phyloP scores from a whole-genome alignment of 2,797 vertebrate genomes.

The Lepus oiostolus region DNA sequence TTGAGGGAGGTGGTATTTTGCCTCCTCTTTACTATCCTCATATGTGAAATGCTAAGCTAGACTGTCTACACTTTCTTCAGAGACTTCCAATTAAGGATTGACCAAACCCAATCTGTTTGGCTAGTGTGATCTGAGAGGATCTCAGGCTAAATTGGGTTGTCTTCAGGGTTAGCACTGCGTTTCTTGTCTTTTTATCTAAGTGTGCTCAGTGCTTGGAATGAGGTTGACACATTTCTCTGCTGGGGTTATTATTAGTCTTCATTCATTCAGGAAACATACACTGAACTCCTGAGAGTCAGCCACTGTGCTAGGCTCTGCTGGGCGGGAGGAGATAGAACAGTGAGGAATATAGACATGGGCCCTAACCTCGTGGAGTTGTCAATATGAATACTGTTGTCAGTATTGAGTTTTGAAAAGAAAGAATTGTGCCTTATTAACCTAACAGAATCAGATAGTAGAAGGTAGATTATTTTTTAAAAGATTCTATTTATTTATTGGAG shows the following conservation, averaged over 20 bases:
- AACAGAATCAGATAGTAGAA: background rate
- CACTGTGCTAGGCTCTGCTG: background rate
- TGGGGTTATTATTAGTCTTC: conserved; percentile 53
- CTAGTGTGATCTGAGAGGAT: conserved; percentile 46
- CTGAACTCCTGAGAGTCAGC: conserved; percentile 9
- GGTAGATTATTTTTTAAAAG: background rate
- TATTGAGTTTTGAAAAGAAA: conserved; percentile 61
- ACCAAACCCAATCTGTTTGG: conserved; percentile 44
- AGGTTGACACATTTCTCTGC: conserved; percentile 44
- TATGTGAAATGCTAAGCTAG: conserved; percentile 22
- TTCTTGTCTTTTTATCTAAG: conserved; percentile 54
- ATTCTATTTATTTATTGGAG: no score
- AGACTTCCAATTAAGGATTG: conserved; percentile 51
- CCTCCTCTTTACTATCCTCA: conserved; percentile 25
- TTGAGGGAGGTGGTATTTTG: background rate
- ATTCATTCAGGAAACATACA: conserved; percentile 27
- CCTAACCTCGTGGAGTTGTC: background rate
- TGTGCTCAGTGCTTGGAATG: conserved; percentile 54
- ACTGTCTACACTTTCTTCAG: background rate
- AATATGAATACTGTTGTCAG: conserved; percentile 39
- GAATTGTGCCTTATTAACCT: conserved; percentile 62
- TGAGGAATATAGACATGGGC: conserved; percentile 2
- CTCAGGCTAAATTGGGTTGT: conserved; percentile 48
- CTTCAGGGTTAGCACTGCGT: conserved; percentile 30
- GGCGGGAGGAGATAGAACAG: background rate